Conservation (phyloP, 2,888 invertebrate genomes). For the Thecocarcelia acutangulata region DNA sequence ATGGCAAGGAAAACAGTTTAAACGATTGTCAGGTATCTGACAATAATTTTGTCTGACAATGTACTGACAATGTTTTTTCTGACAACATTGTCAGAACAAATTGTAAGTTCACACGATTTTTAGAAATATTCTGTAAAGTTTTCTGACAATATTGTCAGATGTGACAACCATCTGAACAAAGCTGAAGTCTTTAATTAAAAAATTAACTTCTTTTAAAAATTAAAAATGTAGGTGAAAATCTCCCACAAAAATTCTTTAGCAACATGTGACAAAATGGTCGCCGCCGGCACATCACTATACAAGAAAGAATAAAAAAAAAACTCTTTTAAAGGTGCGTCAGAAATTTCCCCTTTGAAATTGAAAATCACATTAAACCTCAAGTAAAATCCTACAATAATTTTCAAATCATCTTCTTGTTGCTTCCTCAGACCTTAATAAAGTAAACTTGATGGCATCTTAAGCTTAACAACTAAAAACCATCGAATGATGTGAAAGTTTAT, state of each 20-base stretch:
- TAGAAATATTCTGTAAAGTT: too few species aligned
- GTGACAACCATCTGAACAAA: too few species aligned
- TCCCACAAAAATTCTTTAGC: neutral
- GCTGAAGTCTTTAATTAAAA: neutral
- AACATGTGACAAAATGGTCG: neutral
- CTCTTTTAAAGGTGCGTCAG: conserved; percentile 49
- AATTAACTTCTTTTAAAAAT: neutral
- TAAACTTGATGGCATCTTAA: conserved; percentile 17
- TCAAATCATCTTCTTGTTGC: neutral
- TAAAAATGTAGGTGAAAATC: neutral
- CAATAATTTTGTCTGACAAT: too few species aligned
- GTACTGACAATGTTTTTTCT: too few species aligned
- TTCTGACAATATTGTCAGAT: too few species aligned
- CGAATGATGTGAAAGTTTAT: conserved; percentile 70
- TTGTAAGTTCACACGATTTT: too few species aligned
- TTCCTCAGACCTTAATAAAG: conserved; percentile 6
- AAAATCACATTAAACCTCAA: neutral
- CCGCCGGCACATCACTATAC: neutral
- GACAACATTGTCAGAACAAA: too few species aligned
- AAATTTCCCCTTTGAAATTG: neutral
- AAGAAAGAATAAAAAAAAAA: neutral
- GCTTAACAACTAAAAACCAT: conserved; percentile 6
- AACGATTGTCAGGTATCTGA: too few species aligned
- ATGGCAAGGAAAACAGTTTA: too few species aligned
- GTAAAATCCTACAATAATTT: conserved; percentile 34